A percentile compares a stretch with the other conserved stretches of the same genome.
Evolutionary conservation across 2,113 vertebrate species (phyloP).

Genomic region (Dicentrarchus labrax): DNA sequence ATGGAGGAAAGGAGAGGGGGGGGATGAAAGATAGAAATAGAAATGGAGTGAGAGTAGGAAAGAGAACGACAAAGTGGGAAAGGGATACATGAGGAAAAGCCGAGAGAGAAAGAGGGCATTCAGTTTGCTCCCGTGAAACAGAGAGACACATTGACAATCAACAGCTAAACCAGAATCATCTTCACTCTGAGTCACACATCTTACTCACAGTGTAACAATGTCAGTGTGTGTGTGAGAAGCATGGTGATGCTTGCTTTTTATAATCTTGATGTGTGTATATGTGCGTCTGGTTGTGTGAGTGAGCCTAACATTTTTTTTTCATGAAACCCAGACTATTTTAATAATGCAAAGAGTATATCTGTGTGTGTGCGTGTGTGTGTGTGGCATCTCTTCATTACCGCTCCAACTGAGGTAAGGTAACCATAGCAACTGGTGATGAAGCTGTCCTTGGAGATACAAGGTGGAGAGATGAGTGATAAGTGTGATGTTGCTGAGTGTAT

Average conservation of each 20-base stretch:
- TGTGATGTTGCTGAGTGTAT: conserved; percentile 46
- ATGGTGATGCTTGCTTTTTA: conserved; percentile 24
- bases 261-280: conserved; percentile 25
- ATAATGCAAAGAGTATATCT: conserved; percentile 52
- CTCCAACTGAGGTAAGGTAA: conserved; percentile 69
- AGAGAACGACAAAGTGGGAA: not conserved
- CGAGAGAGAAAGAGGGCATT: conserved; percentile 12
- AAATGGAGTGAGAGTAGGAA: not conserved
- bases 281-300: conserved; percentile 30
- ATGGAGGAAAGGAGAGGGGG: not conserved
- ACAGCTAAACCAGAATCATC: conserved; percentile 43
- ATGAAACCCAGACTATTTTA: conserved; percentile 53
- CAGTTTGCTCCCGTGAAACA: conserved; percentile 17
- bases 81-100: not conserved
- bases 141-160: conserved; percentile 26
- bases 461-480: conserved; percentile 66
- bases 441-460: conserved; percentile 75
- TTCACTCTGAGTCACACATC: conserved; percentile 43
- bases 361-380: conserved; percentile 32
- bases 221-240: conserved; percentile 10
- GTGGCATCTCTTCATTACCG: conserved; percentile 61
- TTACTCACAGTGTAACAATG: conserved; percentile 31
- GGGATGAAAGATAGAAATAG: conserved; percentile 1
- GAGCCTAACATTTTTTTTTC: conserved; percentile 35
- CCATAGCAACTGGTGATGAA: conserved; percentile 82